Evolutionary conservation across 2,113 vertebrate species (phyloP).

Genomic region (Bombycilla garrulus): DNA sequence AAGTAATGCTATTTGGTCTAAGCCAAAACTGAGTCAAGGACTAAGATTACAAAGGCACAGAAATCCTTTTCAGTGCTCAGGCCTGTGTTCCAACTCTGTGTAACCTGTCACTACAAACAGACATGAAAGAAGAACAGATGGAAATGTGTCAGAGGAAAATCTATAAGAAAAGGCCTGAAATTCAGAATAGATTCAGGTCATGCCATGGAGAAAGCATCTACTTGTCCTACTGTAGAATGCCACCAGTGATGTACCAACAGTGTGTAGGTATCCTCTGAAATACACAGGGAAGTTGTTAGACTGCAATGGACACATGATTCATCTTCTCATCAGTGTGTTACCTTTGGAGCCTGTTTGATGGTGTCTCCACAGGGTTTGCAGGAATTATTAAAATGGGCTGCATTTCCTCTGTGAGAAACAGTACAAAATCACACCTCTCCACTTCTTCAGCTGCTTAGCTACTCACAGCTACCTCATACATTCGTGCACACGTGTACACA

Average conservation of each 20-base stretch:
- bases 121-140: neutral
- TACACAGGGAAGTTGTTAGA: neutral
- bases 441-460: neutral
- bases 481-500: fast-evolving
- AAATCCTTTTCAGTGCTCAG: neutral
- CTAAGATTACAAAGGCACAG: neutral
- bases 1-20: neutral
- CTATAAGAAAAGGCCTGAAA: neutral
- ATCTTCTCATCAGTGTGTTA: neutral
- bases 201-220: neutral
- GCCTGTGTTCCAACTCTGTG: neutral
- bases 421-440: neutral
- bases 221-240: neutral
- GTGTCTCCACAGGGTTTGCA: neutral
- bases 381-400: neutral
- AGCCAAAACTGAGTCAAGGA: neutral
- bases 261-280: neutral
- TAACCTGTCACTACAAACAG: neutral
- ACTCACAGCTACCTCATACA: neutral
- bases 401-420: neutral
- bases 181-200: neutral
- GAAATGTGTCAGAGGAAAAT: neutral
- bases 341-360: neutral
- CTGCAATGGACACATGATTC: neutral
- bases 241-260: neutral